Base-by-base conservation (phyloP, 2,113 vertebrate species). In the Rhinoptilus africanus region DNA sequence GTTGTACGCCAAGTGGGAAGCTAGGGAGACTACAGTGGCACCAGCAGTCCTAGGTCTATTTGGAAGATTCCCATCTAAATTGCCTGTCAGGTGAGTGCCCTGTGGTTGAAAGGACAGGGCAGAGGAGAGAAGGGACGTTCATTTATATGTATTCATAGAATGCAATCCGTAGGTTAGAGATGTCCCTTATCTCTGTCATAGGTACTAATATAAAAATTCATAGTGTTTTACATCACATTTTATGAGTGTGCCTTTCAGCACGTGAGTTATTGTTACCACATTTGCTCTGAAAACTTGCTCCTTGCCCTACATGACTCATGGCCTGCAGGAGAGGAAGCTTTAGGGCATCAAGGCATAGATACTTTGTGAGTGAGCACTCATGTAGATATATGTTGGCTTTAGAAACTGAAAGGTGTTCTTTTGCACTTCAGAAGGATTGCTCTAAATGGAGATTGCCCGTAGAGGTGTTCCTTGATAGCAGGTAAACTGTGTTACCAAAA, bases 341-440 rank as follows among this genome's bases (percentile, higher is more conserved):
- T 59, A 73, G 6, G 0, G 0, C 12, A 48, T 81, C 28, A 60
- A 68, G 11, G 21, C 39, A n/a, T 24, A 14, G 39, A 35, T n/a
- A 18, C 20, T 53, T 74, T 14, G 14, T 62, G 22, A 80, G 15
- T 24, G n/a, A 86, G 24, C 8, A 16, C 32, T 77, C 0, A 0
- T 22, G 19, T 23, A 56, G 39, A 16, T 24, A 4, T 7, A 12
- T 32, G 8, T n/a, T 86, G 19, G 10, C 24, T 32, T 60, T 47
- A 28, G 39, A 69, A 85, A 74, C 3, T 7, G 22, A 35, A 83
- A 72, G 19, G 11, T 12, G 5, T 26, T 91, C n/a, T 69, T 69
- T 62, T 4, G 0, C 10, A 28, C 34, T 77, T 77, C 8, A 32
- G 32, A 76, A 47, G 14, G 43, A 34, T 71, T 80, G 28, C 32